Evolutionary conservation across 1,140 invertebrate species (phyloP).

Genomic region (Semibalanus balanoides): DNA sequence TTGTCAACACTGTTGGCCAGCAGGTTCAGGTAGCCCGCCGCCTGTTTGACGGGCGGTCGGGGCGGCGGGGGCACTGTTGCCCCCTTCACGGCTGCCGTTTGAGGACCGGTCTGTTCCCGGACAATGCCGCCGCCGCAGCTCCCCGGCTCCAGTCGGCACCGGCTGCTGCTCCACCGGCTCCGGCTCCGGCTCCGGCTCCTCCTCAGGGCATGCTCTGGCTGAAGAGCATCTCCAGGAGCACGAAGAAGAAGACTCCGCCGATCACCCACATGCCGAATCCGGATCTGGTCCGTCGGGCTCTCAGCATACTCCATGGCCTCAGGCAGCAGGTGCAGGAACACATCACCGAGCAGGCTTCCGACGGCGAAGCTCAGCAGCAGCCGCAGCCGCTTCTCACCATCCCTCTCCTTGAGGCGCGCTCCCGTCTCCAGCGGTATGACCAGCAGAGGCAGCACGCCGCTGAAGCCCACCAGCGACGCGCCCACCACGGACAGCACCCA

Average conservation of each 20-base stretch:
- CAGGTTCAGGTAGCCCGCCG: constrained; percentile 73
- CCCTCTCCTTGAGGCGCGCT: constrained; percentile 45
- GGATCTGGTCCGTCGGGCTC: constrained; percentile 25
- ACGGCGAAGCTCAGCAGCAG: constrained; percentile 83
- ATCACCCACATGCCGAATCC: constrained; percentile 76
- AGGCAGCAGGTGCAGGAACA: constrained; percentile 87
- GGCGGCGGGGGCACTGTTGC: too few relatives aligned
- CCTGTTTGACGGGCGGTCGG: background rate
- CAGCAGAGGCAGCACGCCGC: constrained; percentile 72
- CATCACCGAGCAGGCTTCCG: constrained; percentile 84
- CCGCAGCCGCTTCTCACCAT: constrained; percentile 24
- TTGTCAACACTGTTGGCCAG: constrained; percentile 89
- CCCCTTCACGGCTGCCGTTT: background rate
- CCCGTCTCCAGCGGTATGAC: constrained; percentile 67
- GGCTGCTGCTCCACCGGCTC: background rate
- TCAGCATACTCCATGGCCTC: constrained; percentile 48
- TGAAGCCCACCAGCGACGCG: constrained; percentile 70
- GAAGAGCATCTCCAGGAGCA: constrained; percentile 74
- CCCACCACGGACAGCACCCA: constrained; percentile 73
- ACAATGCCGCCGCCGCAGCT: too few relatives aligned
- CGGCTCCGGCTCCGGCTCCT: background rate
- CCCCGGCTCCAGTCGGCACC: background rate
- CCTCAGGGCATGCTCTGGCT: constrained; percentile 19
- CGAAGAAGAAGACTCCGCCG: constrained; percentile 76
- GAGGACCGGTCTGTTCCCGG: background rate